These are phyloP conservation scores for Copsychus sechellarum DNA, from an alignment of 2,113 vertebrate genomes.

Conservation along the genomic window DNA sequence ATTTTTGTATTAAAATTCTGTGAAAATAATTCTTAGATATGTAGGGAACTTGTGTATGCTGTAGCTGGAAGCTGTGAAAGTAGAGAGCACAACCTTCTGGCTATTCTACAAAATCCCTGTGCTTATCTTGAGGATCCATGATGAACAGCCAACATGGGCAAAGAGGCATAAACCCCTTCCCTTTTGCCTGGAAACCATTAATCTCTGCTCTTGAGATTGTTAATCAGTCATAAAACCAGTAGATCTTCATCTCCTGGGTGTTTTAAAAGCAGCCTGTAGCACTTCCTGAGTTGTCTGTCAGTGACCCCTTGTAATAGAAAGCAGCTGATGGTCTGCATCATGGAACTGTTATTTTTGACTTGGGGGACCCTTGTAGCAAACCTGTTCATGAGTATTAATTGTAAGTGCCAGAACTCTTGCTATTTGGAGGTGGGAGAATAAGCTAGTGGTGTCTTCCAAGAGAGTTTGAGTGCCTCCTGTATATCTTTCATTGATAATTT, in stretches of 20 bases:
- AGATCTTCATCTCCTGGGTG: conserved; percentile 32
- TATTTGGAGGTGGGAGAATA: neutral
- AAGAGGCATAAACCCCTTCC: conserved; percentile 27
- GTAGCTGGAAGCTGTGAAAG: neutral
- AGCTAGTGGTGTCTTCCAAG: neutral
- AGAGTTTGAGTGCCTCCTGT: neutral
- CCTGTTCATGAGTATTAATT: neutral
- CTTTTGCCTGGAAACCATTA: conserved; percentile 31
- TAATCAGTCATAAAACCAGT: conserved; percentile 28
- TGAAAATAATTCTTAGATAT: neutral
- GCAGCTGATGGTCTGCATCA: neutral
- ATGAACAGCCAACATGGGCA: neutral
- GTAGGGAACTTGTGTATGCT: neutral
- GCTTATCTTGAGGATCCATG: neutral
- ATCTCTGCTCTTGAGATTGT: conserved; percentile 32
- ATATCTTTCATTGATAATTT: neutral
- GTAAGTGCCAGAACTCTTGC: neutral
- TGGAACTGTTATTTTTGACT: neutral
- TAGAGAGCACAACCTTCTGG: neutral
- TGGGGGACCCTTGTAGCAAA: neutral
- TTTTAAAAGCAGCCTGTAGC: conserved; percentile 42
- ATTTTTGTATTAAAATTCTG: neutral
- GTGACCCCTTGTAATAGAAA: conserved; percentile 36
- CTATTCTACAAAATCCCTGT: neutral
- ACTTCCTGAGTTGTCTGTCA: conserved; percentile 14